Conservation (phyloP, 2,888 invertebrate genomes). For the Ichneumoninae sp. region DNA sequence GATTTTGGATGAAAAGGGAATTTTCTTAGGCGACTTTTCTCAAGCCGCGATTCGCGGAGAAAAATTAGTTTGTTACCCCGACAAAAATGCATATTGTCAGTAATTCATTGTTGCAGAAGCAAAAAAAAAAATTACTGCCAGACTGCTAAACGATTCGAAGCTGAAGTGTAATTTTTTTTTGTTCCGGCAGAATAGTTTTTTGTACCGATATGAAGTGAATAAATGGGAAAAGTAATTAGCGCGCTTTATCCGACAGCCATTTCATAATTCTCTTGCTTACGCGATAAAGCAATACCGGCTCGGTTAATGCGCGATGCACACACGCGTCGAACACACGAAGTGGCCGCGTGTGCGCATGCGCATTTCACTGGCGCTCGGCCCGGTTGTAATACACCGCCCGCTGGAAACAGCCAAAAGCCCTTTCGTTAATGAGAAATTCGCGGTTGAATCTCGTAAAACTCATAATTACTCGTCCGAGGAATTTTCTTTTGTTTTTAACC, state of each 20-base stretch:
- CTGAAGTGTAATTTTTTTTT: too few species aligned
- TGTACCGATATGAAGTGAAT: too few species aligned
- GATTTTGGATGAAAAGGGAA: too few species aligned
- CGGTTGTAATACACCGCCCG: slow-evolving; percentile 40
- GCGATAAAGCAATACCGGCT: slow-evolving; percentile 68
- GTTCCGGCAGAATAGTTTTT: too few species aligned
- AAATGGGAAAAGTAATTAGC: slow-evolving; percentile 53
- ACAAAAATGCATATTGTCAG: too few species aligned
- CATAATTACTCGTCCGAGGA: slow-evolving; percentile 34
- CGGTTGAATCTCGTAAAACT: slow-evolving; percentile 48
- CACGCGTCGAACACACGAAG: slow-evolving; percentile 24
- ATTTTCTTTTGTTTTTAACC: too few species aligned
- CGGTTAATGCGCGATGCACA: slow-evolving; percentile 50
- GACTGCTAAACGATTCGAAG: too few species aligned
- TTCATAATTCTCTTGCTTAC: slow-evolving; percentile 46
- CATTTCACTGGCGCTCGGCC: slow-evolving; percentile 23
- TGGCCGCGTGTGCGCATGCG: neutral
- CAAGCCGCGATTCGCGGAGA: too few species aligned
- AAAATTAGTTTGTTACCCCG: too few species aligned
- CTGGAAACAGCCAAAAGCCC: slow-evolving; percentile 63
- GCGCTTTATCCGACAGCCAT: slow-evolving; percentile 49
- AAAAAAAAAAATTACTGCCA: too few species aligned
- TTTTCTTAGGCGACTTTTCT: too few species aligned
- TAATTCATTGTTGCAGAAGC: too few species aligned
- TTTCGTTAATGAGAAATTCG: slow-evolving; percentile 78